Evolutionary conservation across 1,140 invertebrate genomes (phyloP).

Genomic region (Magallana ariakensis): DNA sequence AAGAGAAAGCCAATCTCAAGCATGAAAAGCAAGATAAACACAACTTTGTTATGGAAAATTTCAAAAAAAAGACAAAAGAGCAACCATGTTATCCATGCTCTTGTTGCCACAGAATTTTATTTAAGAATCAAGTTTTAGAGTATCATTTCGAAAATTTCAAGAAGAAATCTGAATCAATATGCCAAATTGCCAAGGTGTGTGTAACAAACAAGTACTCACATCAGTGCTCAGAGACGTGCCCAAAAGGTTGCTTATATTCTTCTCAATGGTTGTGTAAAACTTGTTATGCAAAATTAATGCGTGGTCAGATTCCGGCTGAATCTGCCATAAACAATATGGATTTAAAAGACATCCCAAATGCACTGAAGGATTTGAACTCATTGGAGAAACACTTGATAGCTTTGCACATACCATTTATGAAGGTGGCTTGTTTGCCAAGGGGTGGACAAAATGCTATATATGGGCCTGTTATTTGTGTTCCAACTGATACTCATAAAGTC

Average conservation of each 20-base stretch:
- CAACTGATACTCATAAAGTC: conserved; percentile 25
- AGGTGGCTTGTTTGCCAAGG: conserved; percentile 17
- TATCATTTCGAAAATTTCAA: too few relatives aligned
- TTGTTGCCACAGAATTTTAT: too few relatives aligned
- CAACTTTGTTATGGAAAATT: not conserved
- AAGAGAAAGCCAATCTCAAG: not conserved
- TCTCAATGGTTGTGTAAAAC: not conserved
- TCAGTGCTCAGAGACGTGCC: not conserved
- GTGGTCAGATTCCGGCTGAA: not conserved
- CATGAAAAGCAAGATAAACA: not conserved
- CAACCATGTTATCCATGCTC: not conserved
- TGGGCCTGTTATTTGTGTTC: conserved; percentile 47
- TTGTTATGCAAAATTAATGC: not conserved
- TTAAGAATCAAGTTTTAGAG: too few relatives aligned
- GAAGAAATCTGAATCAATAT: too few relatives aligned
- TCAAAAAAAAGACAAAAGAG: not conserved
- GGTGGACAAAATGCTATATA: conserved; percentile 38
- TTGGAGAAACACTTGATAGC: not conserved
- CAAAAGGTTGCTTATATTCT: not conserved
- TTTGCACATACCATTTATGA: conserved; percentile 40
- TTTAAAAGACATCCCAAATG: too few relatives aligned
- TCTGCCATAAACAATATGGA: not conserved
- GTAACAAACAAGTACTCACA: too few relatives aligned
- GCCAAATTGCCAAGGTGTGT: too few relatives aligned
- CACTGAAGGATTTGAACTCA: too few relatives aligned